phyloP scores from a whole-genome alignment of 37 sponge, comb jelly and placozoan species.

The Amphimedon queenslandica region DNA sequence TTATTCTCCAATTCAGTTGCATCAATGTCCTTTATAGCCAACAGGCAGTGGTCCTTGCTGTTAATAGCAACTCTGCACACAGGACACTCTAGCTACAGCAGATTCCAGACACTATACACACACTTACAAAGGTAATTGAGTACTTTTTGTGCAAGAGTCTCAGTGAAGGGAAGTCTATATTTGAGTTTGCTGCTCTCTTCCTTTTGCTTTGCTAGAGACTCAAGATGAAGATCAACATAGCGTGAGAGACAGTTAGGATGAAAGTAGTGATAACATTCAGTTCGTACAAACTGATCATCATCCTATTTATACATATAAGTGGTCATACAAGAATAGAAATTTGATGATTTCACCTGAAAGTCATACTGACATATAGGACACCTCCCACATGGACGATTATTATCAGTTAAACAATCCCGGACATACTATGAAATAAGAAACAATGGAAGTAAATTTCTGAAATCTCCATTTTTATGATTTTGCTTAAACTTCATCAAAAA shows the following conservation, averaged over 20 bases:
- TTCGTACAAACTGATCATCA: slow-evolving; percentile 39
- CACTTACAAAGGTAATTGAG: not conserved
- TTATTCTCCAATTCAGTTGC: too few species aligned
- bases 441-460: not conserved
- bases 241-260: slow-evolving; percentile 44
- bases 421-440: slow-evolving; percentile 10
- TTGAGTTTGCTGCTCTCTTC: not conserved
- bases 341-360: slow-evolving; percentile 39
- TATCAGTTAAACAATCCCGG: slow-evolving; percentile 57
- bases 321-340: too few species aligned
- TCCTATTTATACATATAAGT: too few species aligned
- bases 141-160: not conserved
- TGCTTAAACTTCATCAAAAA: too few species aligned
- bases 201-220: not conserved
- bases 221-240: slow-evolving; percentile 27
- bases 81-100: slow-evolving; percentile 43
- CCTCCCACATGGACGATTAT: slow-evolving; percentile 60
- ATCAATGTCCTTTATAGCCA: too few species aligned
- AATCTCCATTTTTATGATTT: too few species aligned
- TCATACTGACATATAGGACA: slow-evolving; percentile 66
- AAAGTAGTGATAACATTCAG: slow-evolving; percentile 75
- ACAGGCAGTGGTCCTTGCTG: too few species aligned
- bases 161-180: not conserved
- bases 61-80: slow-evolving; percentile 47
- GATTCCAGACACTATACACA: too few species aligned